phyloP scores from a whole-genome alignment of 1,140 invertebrate genomes.

The Caerostris darwini region DNA sequence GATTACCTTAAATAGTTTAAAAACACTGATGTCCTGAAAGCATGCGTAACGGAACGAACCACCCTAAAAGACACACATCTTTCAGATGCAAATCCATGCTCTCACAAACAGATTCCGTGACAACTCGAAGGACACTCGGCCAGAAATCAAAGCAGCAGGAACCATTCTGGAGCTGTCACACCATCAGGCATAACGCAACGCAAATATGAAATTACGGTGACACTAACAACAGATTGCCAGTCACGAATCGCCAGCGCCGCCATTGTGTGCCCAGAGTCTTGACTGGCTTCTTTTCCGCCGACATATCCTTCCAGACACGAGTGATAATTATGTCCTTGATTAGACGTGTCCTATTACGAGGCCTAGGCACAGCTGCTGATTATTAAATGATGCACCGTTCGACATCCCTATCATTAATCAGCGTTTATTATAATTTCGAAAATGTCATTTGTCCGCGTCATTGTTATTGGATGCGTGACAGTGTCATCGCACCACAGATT shows the following conservation, averaged over 20 bases:
- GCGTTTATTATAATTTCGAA: slow-evolving; percentile 49
- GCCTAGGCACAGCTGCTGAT: slow-evolving; percentile 36
- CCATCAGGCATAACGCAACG: not conserved
- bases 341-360: slow-evolving; percentile 31
- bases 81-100: not conserved
- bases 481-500: not conserved
- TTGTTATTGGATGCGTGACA: slow-evolving; percentile 29
- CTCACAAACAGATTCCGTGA: not conserved
- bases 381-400: slow-evolving; percentile 47
- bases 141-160: slow-evolving; percentile 4
- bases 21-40: not conserved
- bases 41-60: not conserved
- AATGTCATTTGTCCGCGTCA: slow-evolving; percentile 24
- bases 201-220: slow-evolving; percentile 28
- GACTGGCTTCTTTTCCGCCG: not conserved
- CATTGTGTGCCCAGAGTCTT: not conserved
- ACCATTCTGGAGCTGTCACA: not conserved
- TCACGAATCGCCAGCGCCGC: not conserved
- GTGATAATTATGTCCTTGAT: slow-evolving; percentile 24
- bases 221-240: not conserved
- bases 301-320: not conserved
- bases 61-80: not conserved
- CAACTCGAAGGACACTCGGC: not conserved
- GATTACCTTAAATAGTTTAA: no score
- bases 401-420: slow-evolving; percentile 50